phyloP scores from a whole-genome alignment of 2,113 vertebrate species.

The Sclerurus mexicanus region DNA sequence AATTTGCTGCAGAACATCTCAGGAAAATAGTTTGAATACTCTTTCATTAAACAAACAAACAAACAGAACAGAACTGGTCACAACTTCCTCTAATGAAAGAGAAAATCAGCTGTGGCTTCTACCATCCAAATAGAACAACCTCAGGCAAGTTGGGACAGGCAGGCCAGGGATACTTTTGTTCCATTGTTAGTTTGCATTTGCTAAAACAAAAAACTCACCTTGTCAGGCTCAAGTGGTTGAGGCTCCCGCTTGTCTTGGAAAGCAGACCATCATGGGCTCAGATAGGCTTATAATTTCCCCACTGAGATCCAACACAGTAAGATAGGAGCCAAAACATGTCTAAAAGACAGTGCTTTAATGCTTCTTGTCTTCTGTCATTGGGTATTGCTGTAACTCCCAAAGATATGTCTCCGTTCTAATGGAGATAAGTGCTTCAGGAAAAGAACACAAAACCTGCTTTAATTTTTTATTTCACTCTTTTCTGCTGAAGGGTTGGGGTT shows the following conservation, averaged over 20 bases:
- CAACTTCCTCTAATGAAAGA: neutral
- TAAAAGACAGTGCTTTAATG: neutral
- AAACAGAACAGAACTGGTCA: neutral
- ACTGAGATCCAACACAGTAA: neutral
- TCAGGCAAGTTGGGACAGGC: neutral
- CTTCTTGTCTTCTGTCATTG: neutral
- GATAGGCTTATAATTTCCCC: neutral
- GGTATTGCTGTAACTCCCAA: neutral
- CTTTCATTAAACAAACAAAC: neutral
- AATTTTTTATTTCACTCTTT: slow-evolving; percentile 33
- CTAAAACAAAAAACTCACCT: slow-evolving; percentile 31
- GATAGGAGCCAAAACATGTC: slow-evolving; percentile 4
- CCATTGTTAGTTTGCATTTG: neutral
- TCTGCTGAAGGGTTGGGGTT: slow-evolving; percentile 16
- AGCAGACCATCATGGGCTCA: neutral
- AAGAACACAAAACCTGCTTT: slow-evolving; percentile 21
- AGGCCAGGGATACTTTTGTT: neutral
- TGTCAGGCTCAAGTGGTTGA: neutral
- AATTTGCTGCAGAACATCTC: neutral
- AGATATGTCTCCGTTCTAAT: slow-evolving; percentile 44
- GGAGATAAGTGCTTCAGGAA: slow-evolving; percentile 60
- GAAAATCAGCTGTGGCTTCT: slow-evolving; percentile 24
- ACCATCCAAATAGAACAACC: neutral
- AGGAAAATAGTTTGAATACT: neutral
- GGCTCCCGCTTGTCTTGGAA: slow-evolving; percentile 49